Conservation (phyloP, 2,113 vertebrate species). For the Mesembrinibis cayennensis region DNA sequence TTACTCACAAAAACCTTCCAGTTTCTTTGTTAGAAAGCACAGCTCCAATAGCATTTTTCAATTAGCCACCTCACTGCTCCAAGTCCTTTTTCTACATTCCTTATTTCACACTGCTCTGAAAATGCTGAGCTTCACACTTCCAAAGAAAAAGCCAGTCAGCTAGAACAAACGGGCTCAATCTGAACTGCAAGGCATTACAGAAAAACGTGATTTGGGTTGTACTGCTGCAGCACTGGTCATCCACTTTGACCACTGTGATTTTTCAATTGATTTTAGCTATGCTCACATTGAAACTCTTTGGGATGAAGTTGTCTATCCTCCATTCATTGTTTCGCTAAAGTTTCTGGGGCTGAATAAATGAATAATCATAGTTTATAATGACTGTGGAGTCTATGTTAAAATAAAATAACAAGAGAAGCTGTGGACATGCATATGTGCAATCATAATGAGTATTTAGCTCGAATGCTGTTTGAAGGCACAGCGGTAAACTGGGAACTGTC, state of each 20-base stretch:
- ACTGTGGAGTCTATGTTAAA: not conserved
- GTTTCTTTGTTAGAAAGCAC: constrained; percentile 28
- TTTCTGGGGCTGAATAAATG: constrained; percentile 10
- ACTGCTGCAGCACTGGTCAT: not conserved
- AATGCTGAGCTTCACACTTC: constrained; percentile 66
- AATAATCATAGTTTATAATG: not conserved
- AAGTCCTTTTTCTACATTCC: constrained; percentile 48
- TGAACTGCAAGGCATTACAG: not conserved
- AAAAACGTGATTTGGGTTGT: not conserved
- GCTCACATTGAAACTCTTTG: not conserved
- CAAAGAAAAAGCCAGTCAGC: constrained; percentile 61
- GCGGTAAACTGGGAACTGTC: not conserved
- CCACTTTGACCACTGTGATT: not conserved
- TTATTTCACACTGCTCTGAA: constrained; percentile 66
- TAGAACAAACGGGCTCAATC: constrained; percentile 55
- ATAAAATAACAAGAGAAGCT: not conserved
- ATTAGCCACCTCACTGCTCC: constrained; percentile 66
- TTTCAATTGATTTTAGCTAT: not conserved
- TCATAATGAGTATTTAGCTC: not conserved
- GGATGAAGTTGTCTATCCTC: not conserved
- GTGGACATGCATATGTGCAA: not conserved
- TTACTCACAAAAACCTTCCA: constrained; percentile 25
- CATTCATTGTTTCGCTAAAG: not conserved
- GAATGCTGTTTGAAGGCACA: not conserved
- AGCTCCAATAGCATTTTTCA: constrained; percentile 60